Base-by-base conservation (phyloP, 2,888 invertebrate species). In the Brachylomia viminalis region DNA sequence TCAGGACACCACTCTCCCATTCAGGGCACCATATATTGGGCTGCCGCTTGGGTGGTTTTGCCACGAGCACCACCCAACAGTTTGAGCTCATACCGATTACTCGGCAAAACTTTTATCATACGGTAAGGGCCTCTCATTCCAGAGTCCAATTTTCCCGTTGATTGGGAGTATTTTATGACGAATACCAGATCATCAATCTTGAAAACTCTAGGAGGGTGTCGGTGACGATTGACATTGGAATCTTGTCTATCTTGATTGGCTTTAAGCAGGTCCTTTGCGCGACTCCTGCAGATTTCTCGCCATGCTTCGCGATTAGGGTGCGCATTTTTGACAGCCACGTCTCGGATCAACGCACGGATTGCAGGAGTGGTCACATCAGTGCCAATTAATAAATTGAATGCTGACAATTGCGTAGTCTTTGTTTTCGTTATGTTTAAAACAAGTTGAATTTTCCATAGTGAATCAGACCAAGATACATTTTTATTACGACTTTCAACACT, bases 401-500 rank as follows among this genome's bases (percentile, higher is more conserved):
- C 65, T 15, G 72, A 72, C 17, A 11, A 33, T 17, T 66, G 58
- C 0, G 67, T 67, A 13, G 73, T 59, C 2, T 67, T 65, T 54
- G 59, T 66, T 59, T 65, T n/a, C 3, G 65, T 66, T 7, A 75
- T 30, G 15, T 59, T 67, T 20, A 74, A 38, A 17, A 68, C 52
- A 7, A 75, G 47, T 27, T 75, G 73, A 11, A 75, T 56, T n/a
- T 69, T 62, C 8, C 67, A 67, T 4, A 67, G 38, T n/a, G 54
- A n/a, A 38, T 67, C 52, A 15, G 68, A 68, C 68, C 68, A 56
- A 42, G 27, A 7, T 8, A 20, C 45, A 38, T 58, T 58, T 58
- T 56, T 68, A 27, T 68, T 33, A 38, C 45, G 23, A 11, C 52
- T 54, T 47, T 69, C 68, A 20, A 69, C 27, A 30, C n/a, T 59